These are phyloP conservation scores for Malachius bipustulatus DNA, from an alignment of 2,888 invertebrate species.

Conservation along the genomic window DNA sequence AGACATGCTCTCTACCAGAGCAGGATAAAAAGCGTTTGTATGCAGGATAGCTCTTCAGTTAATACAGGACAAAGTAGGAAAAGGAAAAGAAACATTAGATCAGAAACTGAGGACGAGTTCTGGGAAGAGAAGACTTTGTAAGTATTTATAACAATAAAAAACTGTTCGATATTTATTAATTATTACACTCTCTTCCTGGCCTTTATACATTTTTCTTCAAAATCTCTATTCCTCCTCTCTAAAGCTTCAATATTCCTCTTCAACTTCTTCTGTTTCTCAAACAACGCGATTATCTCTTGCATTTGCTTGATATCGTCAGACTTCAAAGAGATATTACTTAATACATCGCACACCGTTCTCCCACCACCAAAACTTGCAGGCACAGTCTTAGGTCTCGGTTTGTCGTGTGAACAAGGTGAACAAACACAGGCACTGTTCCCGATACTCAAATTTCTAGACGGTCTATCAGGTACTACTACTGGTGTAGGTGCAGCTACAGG, in stretches of 20 bases:
- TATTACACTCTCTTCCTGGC: too few species aligned
- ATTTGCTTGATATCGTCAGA: background rate
- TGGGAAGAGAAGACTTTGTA: background rate
- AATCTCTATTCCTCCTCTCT: too few species aligned
- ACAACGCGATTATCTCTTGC: background rate
- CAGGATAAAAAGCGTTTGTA: conserved; percentile 35
- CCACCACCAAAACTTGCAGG: too few species aligned
- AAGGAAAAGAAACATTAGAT: background rate
- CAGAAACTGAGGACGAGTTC: background rate
- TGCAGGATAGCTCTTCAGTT: conserved; percentile 9
- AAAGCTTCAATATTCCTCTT: background rate
- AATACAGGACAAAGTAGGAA: conserved; percentile 20
- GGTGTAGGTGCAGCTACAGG: too few species aligned
- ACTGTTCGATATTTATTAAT: background rate
- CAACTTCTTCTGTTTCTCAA: background rate
- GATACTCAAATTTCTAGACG: too few species aligned
- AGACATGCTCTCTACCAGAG: conserved; percentile 51
- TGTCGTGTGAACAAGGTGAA: too few species aligned
- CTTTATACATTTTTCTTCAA: too few species aligned
- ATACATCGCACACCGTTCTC: too few species aligned
- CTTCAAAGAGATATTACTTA: background rate
- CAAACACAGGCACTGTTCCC: too few species aligned
- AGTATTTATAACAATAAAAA: background rate
- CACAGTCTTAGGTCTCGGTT: too few species aligned
- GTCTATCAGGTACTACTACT: too few species aligned